Conservation (phyloP, 1,140 invertebrate species). For the Drosophila pseudoananassae region DNA sequence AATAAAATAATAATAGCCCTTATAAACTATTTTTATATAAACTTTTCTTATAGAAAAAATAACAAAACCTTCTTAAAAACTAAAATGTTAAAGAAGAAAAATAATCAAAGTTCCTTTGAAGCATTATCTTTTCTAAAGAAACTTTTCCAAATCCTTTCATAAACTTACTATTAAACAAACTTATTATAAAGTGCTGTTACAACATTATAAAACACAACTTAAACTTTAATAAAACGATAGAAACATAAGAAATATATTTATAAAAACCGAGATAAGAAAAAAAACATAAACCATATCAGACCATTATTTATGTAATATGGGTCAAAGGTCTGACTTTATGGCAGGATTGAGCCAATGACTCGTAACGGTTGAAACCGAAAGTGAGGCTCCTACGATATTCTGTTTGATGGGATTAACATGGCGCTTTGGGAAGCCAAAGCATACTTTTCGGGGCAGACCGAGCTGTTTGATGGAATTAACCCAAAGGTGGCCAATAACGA, state of each 20-base stretch:
- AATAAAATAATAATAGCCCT: too few relatives aligned
- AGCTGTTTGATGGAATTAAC: conserved; percentile 37
- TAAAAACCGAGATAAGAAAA: not conserved
- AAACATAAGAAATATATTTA: not conserved
- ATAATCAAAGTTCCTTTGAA: too few relatives aligned
- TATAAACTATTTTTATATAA: too few relatives aligned
- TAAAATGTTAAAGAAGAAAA: too few relatives aligned
- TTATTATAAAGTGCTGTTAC: too few relatives aligned
- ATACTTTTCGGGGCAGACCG: conserved; percentile 34
- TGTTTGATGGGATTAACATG: conserved; percentile 38
- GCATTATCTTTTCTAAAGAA: too few relatives aligned
- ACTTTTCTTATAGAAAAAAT: too few relatives aligned
- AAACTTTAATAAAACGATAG: not conserved
- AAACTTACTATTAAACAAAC: too few relatives aligned
- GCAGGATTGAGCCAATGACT: not conserved
- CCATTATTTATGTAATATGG: conserved; percentile 1
- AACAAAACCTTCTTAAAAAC: not conserved
- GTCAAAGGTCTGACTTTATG: conserved; percentile 1
- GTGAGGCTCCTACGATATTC: conserved; percentile 19
- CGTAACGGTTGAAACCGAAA: not conserved
- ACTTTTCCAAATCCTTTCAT: too few relatives aligned
- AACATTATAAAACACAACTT: not conserved
- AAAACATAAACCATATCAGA: not conserved
- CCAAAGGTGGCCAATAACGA: conserved; percentile 39
- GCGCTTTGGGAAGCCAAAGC: conserved; percentile 20